phyloP scores from a whole-genome alignment of 1,140 invertebrate genomes.

The Riptortus pedestris region DNA sequence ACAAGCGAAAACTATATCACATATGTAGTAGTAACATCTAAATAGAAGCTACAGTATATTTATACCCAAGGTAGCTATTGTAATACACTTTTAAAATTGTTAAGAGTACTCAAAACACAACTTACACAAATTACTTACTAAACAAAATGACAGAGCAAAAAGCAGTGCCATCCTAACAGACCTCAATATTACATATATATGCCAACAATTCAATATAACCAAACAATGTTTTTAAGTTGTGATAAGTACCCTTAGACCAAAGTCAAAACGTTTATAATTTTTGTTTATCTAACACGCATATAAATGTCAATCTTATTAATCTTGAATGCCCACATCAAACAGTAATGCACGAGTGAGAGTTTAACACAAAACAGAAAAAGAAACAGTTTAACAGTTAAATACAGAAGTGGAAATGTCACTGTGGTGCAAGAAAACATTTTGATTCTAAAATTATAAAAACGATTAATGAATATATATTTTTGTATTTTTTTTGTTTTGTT shows the following conservation, averaged over 20 bases:
- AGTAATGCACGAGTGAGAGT: constrained; percentile 11
- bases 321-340: constrained; percentile 18
- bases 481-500: constrained; percentile 3
- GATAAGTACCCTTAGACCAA: neutral
- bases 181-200: neutral
- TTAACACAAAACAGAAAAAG: neutral
- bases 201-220: neutral
- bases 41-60: constrained; percentile 26
- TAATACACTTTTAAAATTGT: neutral
- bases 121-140: neutral
- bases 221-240: too few relatives aligned
- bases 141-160: neutral
- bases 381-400: neutral
- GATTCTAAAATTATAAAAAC: neutral
- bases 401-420: constrained; percentile 1
- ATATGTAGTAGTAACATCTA: constrained; percentile 25
- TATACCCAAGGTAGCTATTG: constrained; percentile 19
- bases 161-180: neutral
- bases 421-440: constrained; percentile 10
- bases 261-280: neutral
- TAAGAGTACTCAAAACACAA: neutral
- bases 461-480: constrained; percentile 14
- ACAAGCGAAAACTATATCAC: constrained; percentile 28
- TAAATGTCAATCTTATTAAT: constrained; percentile 4
- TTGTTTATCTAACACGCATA: constrained; percentile 9